Evolutionary conservation across 1,140 invertebrate species (phyloP).

Genomic region (Leptopilina boulardi): DNA sequence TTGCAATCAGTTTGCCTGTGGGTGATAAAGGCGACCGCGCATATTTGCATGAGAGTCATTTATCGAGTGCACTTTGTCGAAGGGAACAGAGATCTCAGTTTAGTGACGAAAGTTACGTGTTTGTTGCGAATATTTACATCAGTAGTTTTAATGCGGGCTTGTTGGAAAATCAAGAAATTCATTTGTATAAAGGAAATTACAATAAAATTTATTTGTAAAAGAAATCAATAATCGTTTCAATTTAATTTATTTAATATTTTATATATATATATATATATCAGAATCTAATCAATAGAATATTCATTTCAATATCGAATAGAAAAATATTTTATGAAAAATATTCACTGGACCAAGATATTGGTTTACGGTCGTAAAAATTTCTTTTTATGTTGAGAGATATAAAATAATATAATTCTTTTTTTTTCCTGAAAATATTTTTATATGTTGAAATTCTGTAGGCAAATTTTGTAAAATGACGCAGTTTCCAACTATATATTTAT

Average conservation of each 20-base stretch:
- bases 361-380: not conserved
- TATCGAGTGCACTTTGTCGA: constrained; percentile 19
- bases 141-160: not conserved
- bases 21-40: constrained; percentile 11
- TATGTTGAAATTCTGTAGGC: not conserved
- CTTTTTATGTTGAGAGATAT: not conserved
- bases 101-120: constrained; percentile 8
- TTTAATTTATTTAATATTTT: not conserved
- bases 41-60: constrained; percentile 27
- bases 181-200: not conserved
- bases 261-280: not conserved
- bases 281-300: not conserved
- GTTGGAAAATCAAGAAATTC: not conserved
- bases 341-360: not conserved
- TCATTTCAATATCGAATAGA: not conserved
- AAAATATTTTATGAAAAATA: constrained; percentile 17
- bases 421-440: not conserved
- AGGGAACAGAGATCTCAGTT: constrained; percentile 10
- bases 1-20: not conserved
- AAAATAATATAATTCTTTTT: not conserved
- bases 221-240: not conserved
- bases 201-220: not conserved
- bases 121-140: constrained; percentile 27
- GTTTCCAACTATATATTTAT: not conserved
- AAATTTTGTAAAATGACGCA: not conserved